These are phyloP conservation scores for Muraenolepis orangiensis DNA, from an alignment of 2,797 vertebrate genomes.

Conservation along the genomic window DNA sequence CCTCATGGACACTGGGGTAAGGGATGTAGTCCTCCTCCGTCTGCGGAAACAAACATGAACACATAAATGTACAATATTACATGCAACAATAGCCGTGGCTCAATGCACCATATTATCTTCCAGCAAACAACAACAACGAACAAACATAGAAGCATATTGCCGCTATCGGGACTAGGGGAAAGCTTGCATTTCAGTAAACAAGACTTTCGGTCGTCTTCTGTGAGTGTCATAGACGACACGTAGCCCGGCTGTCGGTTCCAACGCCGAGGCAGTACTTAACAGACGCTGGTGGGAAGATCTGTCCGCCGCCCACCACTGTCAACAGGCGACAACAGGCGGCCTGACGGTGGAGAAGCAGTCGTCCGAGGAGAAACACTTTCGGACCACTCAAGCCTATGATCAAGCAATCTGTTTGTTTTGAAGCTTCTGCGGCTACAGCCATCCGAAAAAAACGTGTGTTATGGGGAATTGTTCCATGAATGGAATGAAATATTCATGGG, in stretches of 20 bases:
- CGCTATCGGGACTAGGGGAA: background rate
- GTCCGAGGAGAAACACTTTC: background rate
- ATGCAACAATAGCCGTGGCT: background rate
- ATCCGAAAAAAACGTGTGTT: background rate
- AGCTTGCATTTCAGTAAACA: background rate
- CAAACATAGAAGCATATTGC: background rate
- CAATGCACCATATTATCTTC: background rate
- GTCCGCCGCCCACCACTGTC: background rate
- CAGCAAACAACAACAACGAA: background rate
- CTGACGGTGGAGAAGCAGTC: background rate
- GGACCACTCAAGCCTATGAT: background rate
- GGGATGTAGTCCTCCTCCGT: conserved; percentile 98
- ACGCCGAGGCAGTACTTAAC: background rate
- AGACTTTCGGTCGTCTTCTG: background rate
- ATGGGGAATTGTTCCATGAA: background rate
- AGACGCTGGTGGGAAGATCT: conserved; percentile 3
- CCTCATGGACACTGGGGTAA: conserved; percentile 97
- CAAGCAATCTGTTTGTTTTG: background rate
- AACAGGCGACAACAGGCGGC: background rate
- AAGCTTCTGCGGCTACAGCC: background rate
- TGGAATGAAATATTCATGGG: background rate
- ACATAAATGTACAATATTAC: conserved; percentile 23
- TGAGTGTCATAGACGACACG: background rate
- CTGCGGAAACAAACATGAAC: conserved; percentile 73
- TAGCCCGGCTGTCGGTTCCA: background rate